phyloP scores from a whole-genome alignment of 2,888 invertebrate genomes.

The Rhimphoctona megacephalus region DNA sequence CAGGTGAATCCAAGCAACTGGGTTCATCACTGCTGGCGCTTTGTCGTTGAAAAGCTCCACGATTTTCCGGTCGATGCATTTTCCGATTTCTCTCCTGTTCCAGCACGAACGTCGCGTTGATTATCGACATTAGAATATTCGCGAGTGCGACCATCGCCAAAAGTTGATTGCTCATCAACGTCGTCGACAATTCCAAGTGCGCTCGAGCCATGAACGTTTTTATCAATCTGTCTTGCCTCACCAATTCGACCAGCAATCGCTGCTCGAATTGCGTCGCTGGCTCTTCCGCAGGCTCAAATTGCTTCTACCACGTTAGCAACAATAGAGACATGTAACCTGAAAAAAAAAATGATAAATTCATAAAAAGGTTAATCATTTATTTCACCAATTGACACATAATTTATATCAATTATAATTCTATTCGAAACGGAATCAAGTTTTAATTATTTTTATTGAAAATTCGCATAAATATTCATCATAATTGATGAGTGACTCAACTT shows the following conservation, averaged over 20 bases:
- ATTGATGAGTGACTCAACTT: no score
- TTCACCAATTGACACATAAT: no score
- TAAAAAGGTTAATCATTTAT: no score
- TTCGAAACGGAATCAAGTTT: no score
- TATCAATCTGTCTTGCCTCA: constrained; percentile 92
- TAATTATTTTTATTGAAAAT: no score
- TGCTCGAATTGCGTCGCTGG: constrained; percentile 84
- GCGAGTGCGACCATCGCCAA: constrained; percentile 97
- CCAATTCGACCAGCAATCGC: constrained; percentile 89
- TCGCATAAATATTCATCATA: no score
- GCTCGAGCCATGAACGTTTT: constrained; percentile 93
- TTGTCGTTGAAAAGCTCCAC: no score
- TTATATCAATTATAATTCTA: no score
- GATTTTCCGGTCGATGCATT: constrained; percentile 89
- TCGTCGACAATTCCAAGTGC: constrained; percentile 98
- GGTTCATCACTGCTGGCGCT: no score
- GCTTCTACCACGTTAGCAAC: constrained; percentile 94
- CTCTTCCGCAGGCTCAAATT: constrained; percentile 83
- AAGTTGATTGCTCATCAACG: constrained; percentile 97
- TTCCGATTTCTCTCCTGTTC: constrained; percentile 94
- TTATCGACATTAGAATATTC: constrained; percentile 99
- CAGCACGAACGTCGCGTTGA: constrained; percentile 96
- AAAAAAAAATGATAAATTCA: not conserved
- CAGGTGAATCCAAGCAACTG: no score
- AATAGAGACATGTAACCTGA: constrained; percentile 96